A percentile compares a stretch with the other conserved stretches of the same genome.
phyloP scores from a whole-genome alignment of 2,113 vertebrate genomes.

The Jacana jacana region DNA sequence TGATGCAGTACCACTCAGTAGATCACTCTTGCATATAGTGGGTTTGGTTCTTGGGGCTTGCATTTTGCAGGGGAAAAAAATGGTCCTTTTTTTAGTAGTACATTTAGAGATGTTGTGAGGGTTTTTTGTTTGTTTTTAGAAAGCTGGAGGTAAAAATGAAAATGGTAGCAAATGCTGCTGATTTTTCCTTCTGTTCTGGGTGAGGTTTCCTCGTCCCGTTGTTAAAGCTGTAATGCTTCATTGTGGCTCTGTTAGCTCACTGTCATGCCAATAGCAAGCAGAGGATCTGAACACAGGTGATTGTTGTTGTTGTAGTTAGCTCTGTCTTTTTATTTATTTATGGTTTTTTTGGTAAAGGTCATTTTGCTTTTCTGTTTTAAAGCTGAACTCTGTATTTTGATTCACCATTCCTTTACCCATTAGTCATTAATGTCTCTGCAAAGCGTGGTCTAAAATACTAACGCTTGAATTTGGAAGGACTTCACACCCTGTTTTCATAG shows the following conservation, averaged over 20 bases:
- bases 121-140: not conserved
- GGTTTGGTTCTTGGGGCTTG: not conserved
- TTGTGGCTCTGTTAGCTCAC: not conserved
- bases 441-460: not conserved
- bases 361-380: not conserved
- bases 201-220: not conserved
- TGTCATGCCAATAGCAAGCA: not conserved
- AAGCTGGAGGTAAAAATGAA: not conserved
- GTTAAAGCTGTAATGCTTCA: not conserved
- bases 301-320: not conserved
- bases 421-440: not conserved
- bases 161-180: not conserved
- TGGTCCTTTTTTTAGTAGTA: not conserved
- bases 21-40: not conserved
- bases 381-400: not conserved
- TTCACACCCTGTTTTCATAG: not conserved
- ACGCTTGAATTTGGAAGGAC: not conserved
- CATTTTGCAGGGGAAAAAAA: not conserved
- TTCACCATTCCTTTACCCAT: not conserved
- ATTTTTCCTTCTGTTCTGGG: not conserved
- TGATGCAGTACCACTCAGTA: not conserved
- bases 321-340: not conserved
- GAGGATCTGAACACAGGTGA: not conserved
- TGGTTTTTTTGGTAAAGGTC: not conserved
- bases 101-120: not conserved